These are phyloP conservation scores for Panagrolaimus sp. DNA, from an alignment of 1,140 invertebrate genomes.

Conservation along the genomic window DNA sequence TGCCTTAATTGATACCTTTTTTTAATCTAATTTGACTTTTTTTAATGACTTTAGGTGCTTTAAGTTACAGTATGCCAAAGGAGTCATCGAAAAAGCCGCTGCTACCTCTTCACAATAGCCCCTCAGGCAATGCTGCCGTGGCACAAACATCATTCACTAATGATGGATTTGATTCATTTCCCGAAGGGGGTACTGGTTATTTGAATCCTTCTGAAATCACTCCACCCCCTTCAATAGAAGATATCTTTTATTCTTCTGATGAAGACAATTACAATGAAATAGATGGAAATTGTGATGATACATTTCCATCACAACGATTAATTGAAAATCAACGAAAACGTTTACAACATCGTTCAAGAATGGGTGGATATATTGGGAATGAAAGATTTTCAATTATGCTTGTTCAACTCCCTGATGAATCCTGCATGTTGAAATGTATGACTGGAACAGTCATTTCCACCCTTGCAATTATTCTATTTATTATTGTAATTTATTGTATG, in stretches of 20 bases:
- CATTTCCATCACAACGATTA: neutral
- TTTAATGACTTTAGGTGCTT: neutral
- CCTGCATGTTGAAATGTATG: slow-evolving; percentile 13
- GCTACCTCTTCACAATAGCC: neutral
- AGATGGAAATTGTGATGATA: neutral
- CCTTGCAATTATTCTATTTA: neutral
- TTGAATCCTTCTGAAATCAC: neutral
- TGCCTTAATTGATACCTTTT: too few species aligned
- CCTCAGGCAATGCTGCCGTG: neutral
- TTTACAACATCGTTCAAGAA: neutral
- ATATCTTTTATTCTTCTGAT: neutral
- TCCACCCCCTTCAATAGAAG: neutral
- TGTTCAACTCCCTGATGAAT: neutral
- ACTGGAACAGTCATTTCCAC: slow-evolving; percentile 3
- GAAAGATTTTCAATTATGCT: neutral
- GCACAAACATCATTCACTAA: slow-evolving; percentile 11
- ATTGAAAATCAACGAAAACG: neutral
- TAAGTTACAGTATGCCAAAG: too few species aligned
- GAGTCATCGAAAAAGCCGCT: neutral
- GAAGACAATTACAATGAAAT: slow-evolving; percentile 4
- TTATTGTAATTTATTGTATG: slow-evolving; percentile 8
- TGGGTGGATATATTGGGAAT: neutral
- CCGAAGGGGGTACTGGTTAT: neutral
- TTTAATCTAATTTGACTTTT: neutral
- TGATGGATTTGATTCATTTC: neutral